These are phyloP conservation scores for Phyllopteryx taeniolatus DNA, from an alignment of 2,113 vertebrate genomes.

Conservation along the genomic window DNA sequence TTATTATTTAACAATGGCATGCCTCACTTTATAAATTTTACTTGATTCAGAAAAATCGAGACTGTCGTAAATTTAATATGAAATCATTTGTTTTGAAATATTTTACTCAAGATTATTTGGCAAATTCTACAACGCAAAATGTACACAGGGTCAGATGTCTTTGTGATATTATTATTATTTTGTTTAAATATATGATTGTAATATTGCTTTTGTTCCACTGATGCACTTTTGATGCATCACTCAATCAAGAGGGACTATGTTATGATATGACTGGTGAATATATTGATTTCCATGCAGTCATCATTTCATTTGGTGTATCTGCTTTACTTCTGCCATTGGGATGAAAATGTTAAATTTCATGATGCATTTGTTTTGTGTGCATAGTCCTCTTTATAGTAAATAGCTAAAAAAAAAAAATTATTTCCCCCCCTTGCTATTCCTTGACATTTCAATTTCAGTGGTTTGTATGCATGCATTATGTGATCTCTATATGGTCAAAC, in stretches of 20 bases:
- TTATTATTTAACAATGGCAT: background rate
- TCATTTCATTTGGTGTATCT: conserved; percentile 41
- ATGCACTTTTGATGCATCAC: conserved; percentile 32
- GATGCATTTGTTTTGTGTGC: conserved; percentile 51
- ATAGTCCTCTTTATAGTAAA: conserved; percentile 56
- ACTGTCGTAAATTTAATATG: background rate
- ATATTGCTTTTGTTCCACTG: background rate
- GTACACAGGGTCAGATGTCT: background rate
- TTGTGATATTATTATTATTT: background rate
- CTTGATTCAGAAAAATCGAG: background rate
- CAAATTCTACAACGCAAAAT: background rate
- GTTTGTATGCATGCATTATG: conserved; percentile 48
- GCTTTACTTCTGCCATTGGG: conserved; percentile 45
- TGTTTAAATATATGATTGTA: conserved; percentile 3
- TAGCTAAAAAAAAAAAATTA: conserved; percentile 69
- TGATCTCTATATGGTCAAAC: conserved; percentile 33
- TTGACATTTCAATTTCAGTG: conserved; percentile 40
- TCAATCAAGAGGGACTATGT: conserved; percentile 21
- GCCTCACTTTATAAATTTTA: background rate
- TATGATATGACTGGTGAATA: conserved; percentile 32
- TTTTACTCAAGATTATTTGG: background rate
- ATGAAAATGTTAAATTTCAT: conserved; percentile 37
- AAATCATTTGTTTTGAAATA: background rate
- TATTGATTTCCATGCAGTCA: conserved; percentile 26
- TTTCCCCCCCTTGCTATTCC: conserved; percentile 25